Evolutionary conservation across 2,888 invertebrate genomes (phyloP).

Genomic region (Apantesis nais): DNA sequence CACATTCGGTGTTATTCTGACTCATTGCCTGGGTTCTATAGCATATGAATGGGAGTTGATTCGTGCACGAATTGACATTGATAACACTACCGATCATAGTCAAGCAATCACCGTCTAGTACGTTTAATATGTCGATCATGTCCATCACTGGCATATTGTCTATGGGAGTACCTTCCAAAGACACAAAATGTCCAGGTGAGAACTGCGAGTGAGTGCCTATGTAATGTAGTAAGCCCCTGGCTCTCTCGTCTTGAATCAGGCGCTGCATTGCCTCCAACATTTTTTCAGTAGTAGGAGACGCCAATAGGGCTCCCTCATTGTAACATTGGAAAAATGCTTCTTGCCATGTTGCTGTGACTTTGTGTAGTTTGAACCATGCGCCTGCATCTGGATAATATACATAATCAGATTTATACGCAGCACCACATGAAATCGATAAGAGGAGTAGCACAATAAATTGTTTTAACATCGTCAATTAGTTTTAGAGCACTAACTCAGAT

Average conservation of each 20-base stretch:
- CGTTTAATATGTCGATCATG: slow-evolving; percentile 2
- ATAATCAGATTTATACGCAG: slow-evolving; percentile 10
- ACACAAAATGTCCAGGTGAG: slow-evolving; percentile 15
- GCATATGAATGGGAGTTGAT: slow-evolving; percentile 13
- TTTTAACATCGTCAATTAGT: slow-evolving; percentile 1
- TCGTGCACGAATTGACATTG: slow-evolving; percentile 1
- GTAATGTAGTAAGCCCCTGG: neutral
- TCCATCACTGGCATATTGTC: slow-evolving; percentile 13
- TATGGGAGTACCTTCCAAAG: slow-evolving; percentile 14
- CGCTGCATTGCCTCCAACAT: neutral
- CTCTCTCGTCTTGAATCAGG: neutral
- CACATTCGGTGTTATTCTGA: slow-evolving; percentile 9
- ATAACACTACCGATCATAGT: neutral
- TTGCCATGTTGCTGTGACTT: slow-evolving; percentile 6
- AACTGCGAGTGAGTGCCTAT: slow-evolving; percentile 14
- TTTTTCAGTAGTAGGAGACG: slow-evolving; percentile 8
- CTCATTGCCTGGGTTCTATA: slow-evolving; percentile 2
- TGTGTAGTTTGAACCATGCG: slow-evolving; percentile 15
- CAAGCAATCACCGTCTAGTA: slow-evolving; percentile 11
- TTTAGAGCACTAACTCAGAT: neutral
- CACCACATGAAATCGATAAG: neutral
- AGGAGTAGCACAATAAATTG: neutral
- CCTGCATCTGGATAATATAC: neutral
- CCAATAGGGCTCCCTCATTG: slow-evolving; percentile 12
- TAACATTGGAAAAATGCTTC: slow-evolving; percentile 13